Conservation (phyloP, 1,140 invertebrate genomes). For the Pissodes strobi region DNA sequence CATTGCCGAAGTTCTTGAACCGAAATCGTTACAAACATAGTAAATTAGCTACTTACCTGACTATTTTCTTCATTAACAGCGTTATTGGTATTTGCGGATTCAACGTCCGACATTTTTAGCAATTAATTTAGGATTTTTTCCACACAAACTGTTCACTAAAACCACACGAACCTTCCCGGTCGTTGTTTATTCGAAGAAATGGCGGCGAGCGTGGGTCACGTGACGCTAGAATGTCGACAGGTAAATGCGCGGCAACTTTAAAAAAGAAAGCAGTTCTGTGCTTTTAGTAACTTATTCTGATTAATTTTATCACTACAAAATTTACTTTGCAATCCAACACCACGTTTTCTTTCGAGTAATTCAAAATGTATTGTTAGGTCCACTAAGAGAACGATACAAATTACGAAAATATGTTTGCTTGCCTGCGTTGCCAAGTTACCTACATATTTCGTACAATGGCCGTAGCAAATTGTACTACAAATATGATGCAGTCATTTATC, state of each 20-base stretch:
- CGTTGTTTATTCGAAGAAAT: constrained; percentile 57
- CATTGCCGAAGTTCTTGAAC: constrained; percentile 46
- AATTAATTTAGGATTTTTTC: constrained; percentile 40
- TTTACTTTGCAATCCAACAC: too few relatives aligned
- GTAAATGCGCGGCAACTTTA: constrained; percentile 34
- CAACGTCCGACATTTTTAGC: constrained; percentile 55
- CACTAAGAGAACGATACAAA: too few relatives aligned
- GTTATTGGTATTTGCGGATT: constrained; percentile 52
- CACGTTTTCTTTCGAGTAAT: too few relatives aligned
- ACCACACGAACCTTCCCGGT: constrained; percentile 50
- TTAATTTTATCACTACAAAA: too few relatives aligned
- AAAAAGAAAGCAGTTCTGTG: too few relatives aligned
- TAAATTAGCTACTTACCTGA: constrained; percentile 47
- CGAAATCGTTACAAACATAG: constrained; percentile 34
- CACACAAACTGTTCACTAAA: constrained; percentile 35
- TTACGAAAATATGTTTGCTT: too few relatives aligned
- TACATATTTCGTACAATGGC: too few relatives aligned
- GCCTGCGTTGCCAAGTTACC: too few relatives aligned
- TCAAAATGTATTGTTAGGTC: too few relatives aligned
- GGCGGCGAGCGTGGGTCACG: constrained; percentile 57
- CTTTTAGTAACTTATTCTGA: too few relatives aligned
- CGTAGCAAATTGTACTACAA: too few relatives aligned
- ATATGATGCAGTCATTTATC: too few relatives aligned
- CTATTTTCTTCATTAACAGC: constrained; percentile 51
- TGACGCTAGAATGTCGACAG: constrained; percentile 44